phyloP scores from a whole-genome alignment of 1,140 invertebrate genomes.

The Drosophila azteca region DNA sequence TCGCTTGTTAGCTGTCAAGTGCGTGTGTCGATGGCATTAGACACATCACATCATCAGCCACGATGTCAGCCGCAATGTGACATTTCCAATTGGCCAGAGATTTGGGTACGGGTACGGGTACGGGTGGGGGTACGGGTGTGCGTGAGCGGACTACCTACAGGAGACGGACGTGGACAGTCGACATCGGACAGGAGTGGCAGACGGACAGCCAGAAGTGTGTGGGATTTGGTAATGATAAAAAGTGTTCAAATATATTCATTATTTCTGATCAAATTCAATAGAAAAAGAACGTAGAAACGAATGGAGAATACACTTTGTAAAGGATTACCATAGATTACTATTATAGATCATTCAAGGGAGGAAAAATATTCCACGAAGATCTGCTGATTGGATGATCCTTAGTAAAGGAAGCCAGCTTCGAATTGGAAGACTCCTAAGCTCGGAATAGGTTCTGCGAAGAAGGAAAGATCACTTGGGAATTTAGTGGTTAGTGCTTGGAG shows the following conservation, averaged over 20 bases:
- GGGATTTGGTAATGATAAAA: constrained; percentile 30
- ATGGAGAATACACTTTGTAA: background rate
- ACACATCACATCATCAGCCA: constrained; percentile 34
- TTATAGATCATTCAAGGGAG: too few species aligned
- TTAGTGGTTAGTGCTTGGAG: too few species aligned
- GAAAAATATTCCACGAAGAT: too few species aligned
- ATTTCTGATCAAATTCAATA: constrained; percentile 25
- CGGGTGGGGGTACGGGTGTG: constrained; percentile 7
- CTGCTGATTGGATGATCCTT: too few species aligned
- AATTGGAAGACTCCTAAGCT: too few species aligned
- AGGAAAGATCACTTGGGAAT: too few species aligned
- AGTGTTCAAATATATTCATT: constrained; percentile 5
- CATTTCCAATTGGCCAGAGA: constrained; percentile 77
- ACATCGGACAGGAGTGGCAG: constrained; percentile 2
- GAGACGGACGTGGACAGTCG: background rate
- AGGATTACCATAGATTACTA: too few species aligned
- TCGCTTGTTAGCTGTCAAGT: constrained; percentile 79
- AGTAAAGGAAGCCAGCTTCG: too few species aligned
- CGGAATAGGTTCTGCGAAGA: too few species aligned
- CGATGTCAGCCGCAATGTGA: constrained; percentile 62
- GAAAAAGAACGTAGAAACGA: background rate
- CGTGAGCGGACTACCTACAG: constrained; percentile 6
- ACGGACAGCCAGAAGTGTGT: constrained; percentile 5
- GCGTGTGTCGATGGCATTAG: constrained; percentile 51
- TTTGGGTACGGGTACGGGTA: constrained; percentile 18